Conservation (phyloP, 2,888 invertebrate species). For the Lasioglossum oenotherae region DNA sequence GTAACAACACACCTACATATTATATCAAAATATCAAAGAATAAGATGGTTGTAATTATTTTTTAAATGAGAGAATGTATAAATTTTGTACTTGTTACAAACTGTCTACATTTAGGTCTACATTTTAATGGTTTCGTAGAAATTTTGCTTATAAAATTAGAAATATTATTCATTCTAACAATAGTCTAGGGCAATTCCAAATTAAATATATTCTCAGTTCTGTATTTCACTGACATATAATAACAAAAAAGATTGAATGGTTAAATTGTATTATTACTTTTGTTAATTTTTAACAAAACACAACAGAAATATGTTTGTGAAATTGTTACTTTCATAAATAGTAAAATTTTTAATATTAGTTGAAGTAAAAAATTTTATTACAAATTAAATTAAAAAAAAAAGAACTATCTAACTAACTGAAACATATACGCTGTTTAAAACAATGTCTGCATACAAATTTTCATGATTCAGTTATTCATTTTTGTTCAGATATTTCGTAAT, state of each 20-base stretch:
- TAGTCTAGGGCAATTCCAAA: background rate
- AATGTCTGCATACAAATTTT: background rate
- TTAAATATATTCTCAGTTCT: slow-evolving; percentile 24
- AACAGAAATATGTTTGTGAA: background rate
- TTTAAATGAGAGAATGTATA: background rate
- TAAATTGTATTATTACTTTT: slow-evolving; percentile 28
- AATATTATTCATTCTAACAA: slow-evolving; percentile 5
- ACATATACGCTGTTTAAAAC: background rate
- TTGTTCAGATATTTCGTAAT: background rate
- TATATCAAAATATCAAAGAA: background rate
- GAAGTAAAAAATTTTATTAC: background rate
- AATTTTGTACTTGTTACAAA: slow-evolving; percentile 45
- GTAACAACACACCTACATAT: slow-evolving; percentile 31
- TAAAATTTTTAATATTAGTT: background rate
- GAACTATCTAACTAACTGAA: background rate
- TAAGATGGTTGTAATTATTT: slow-evolving; percentile 13
- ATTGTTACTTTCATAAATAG: background rate
- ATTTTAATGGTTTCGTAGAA: slow-evolving; percentile 6
- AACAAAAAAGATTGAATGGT: slow-evolving; percentile 1
- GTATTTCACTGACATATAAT: slow-evolving; percentile 9
- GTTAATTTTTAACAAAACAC: slow-evolving; percentile 42
- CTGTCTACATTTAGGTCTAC: slow-evolving; percentile 14
- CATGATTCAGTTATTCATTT: background rate
- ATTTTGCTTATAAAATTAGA: slow-evolving; percentile 3
- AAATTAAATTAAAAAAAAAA: background rate